Conservation (phyloP, 1,140 invertebrate genomes). For the Temnothorax curvispinosus region DNA sequence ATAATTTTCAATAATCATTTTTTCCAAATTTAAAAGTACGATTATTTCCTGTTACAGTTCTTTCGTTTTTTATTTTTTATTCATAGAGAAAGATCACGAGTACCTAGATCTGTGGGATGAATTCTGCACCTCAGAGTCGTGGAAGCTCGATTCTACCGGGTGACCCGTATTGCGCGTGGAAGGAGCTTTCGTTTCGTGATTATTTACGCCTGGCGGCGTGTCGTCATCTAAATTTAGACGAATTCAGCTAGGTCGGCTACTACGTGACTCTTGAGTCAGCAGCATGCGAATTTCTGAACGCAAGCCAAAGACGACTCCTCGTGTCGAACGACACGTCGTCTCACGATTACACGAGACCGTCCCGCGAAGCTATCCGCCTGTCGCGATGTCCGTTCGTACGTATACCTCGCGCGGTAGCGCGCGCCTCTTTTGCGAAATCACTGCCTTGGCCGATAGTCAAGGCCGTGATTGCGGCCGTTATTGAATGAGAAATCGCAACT, state of each 20-base stretch:
- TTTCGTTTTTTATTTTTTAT: background rate
- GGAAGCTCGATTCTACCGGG: conserved; percentile 30
- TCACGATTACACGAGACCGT: conserved; percentile 22
- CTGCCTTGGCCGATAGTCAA: conserved; percentile 43
- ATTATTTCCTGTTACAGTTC: background rate
- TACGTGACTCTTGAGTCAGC: conserved; percentile 53
- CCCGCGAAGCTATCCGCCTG: conserved; percentile 1
- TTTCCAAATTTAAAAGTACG: background rate
- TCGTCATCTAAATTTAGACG: conserved; percentile 46
- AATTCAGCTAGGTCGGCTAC: conserved; percentile 46
- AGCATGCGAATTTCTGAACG: conserved; percentile 43
- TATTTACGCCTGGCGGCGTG: conserved; percentile 36
- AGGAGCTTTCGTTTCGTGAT: conserved; percentile 21
- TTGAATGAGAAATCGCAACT: background rate
- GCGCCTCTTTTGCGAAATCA: conserved; percentile 35
- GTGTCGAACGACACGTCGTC: conserved; percentile 38
- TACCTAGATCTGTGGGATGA: background rate
- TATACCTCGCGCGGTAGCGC: background rate
- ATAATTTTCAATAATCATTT: background rate
- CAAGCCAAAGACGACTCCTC: conserved; percentile 31
- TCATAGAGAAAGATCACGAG: background rate
- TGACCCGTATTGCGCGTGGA: conserved; percentile 16
- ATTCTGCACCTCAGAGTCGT: background rate
- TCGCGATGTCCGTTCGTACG: background rate
- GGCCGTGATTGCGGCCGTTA: conserved; percentile 13